Conservation (phyloP, 2,888 invertebrate genomes). For the Panzeria rudis region DNA sequence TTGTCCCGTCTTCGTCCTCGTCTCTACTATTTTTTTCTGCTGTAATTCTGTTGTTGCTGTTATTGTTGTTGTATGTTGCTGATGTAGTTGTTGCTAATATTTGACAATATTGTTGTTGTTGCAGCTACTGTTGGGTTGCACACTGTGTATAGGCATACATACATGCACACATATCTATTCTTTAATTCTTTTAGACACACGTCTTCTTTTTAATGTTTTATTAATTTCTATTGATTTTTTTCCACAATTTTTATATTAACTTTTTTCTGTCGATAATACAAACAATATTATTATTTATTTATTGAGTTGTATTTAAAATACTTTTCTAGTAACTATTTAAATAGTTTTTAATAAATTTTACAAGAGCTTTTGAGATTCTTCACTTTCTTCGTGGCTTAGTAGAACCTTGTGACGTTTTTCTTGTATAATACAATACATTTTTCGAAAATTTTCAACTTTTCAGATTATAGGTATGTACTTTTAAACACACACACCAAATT, state of each 20-base stretch:
- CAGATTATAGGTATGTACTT: constrained; percentile 14
- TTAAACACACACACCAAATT: constrained; percentile 36
- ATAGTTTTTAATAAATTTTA: constrained; percentile 23
- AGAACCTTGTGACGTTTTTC: constrained; percentile 51
- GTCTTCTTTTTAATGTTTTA: constrained; percentile 55
- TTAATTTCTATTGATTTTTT: constrained; percentile 64
- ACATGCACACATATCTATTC: not conserved
- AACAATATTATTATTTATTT: no score
- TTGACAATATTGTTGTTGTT: constrained; percentile 45
- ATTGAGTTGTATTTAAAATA: no score
- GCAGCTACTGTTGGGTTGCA: constrained; percentile 41
- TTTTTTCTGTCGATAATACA: constrained; percentile 38
- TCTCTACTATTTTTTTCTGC: constrained; percentile 45
- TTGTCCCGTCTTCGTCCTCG: constrained; percentile 64
- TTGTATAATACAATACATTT: constrained; percentile 51
- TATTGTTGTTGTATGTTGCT: constrained; percentile 29
- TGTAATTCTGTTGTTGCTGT: constrained; percentile 25
- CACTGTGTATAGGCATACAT: constrained; percentile 10
- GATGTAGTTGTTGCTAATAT: constrained; percentile 62
- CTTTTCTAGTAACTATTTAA: no score
- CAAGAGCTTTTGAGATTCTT: not conserved
- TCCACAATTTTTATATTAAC: constrained; percentile 2
- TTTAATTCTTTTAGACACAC: constrained; percentile 33
- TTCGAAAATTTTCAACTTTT: not conserved
- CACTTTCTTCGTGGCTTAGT: constrained; percentile 13